Conservation (phyloP, 2,797 vertebrate species). For the Schizothorax lantsangensis region DNA sequence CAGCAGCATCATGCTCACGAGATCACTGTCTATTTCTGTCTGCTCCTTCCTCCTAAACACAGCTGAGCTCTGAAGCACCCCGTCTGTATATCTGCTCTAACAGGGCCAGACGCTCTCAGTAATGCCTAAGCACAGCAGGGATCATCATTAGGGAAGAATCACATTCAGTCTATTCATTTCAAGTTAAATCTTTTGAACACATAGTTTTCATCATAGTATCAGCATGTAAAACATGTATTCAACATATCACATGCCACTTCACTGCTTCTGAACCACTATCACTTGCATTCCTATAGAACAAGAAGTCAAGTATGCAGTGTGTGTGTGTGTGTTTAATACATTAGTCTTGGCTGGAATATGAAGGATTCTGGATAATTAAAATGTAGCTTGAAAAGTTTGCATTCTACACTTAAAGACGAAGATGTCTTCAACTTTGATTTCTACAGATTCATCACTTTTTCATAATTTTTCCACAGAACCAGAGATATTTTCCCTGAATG, state of each 20-base stretch:
- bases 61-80: constrained; percentile 16
- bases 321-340: neutral
- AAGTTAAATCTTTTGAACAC: neutral
- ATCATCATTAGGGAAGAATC: constrained; percentile 23
- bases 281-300: constrained; percentile 6
- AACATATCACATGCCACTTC: neutral
- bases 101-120: neutral
- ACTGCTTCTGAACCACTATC: neutral
- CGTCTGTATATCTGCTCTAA: constrained; percentile 22
- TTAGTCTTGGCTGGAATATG: neutral
- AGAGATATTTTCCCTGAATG: neutral
- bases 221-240: constrained; percentile 2
- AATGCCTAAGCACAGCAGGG: constrained; percentile 30
- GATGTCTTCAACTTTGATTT: no score
- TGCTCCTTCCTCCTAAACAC: constrained; percentile 18
- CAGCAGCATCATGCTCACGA: neutral
- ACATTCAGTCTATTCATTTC: constrained; percentile 6
- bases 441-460: neutral
- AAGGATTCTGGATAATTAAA: neutral
- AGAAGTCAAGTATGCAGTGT: neutral
- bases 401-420: neutral
- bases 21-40: constrained; percentile 19
- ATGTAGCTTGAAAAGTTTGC: neutral
- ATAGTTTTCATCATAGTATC: neutral
- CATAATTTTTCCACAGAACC: neutral